Conservation (phyloP, 2,888 invertebrate genomes). For the Hydropsyche betteni region DNA sequence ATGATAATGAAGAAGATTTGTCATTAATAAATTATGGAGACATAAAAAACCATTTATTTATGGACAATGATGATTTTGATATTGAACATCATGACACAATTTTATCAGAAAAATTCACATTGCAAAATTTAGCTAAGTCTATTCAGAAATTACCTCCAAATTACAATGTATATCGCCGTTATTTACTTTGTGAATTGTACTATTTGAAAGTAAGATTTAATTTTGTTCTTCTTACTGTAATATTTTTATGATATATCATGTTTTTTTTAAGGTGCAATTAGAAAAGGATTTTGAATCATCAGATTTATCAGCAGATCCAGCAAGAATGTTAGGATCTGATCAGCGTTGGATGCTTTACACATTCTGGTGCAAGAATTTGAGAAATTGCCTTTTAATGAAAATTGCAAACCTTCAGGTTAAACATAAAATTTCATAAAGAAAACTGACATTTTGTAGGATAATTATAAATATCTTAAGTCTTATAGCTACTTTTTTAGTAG, state of each 20-base stretch:
- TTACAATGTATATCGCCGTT: too few species aligned
- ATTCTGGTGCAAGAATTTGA: slow-evolving; percentile 54
- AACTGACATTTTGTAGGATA: too few species aligned
- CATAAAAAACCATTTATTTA: slow-evolving; percentile 26
- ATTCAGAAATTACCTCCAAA: not conserved
- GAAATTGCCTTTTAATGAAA: slow-evolving; percentile 6
- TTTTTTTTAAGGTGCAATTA: too few species aligned
- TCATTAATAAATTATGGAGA: slow-evolving; percentile 10
- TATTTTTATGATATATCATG: too few species aligned
- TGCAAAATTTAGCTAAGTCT: not conserved
- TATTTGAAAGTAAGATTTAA: not conserved
- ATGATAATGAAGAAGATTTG: not conserved
- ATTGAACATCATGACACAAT: not conserved
- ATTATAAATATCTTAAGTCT: too few species aligned
- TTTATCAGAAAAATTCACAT: not conserved
- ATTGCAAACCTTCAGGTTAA: too few species aligned
- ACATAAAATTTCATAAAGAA: too few species aligned
- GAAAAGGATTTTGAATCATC: too few species aligned
- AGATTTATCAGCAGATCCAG: too few species aligned
- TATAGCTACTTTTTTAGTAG: too few species aligned
- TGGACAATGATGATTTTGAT: not conserved
- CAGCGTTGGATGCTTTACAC: not conserved
- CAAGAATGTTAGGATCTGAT: not conserved
- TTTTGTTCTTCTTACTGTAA: too few species aligned
- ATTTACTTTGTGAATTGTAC: not conserved